Evolutionary conservation across 2,797 vertebrate genomes (phyloP), one percentile per base, ranked within the genome.

Genomic region (Falco novaeseelandiae): DNA sequence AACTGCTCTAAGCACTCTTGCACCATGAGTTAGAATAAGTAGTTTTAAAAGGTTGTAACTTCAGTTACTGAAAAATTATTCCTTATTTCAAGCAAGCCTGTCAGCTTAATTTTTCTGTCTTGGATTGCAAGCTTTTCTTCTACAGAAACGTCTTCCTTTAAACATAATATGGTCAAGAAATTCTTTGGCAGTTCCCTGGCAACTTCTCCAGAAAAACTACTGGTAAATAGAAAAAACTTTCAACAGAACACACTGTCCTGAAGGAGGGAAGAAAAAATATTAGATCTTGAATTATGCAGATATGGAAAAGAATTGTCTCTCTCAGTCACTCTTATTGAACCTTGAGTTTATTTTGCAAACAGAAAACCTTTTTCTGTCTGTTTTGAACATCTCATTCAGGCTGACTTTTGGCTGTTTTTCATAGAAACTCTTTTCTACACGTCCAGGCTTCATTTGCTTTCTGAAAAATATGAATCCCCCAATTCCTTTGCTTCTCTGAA

Each of bases 401-500:
- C 51, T 93, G 76, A 72, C 48, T 94, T 95, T 77, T 94, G 87
- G 76, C 89, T 81, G 25, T 36, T 93, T 40, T 71, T 94, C 87
- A 72, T 4, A 93, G 82, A 55, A 95, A 22, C 59, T 48, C 19
- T 42, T 34, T 46, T 62, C 44, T 67, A 5, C 40, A 14, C 15
- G 32, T 61, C 30, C 69, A 73, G 51, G 8, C 55, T 76, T 77
- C 12, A 1, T 49, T 69, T 58, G 59, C 71, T 83, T 92, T 78
- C 67, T 61, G 13, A 65, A 72, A 76, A 49, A 44, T 54, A 23
- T 6, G 23, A 87, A 32, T 10, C 20, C 48, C 70, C 44, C 8
- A 32, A 20, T 90, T 85, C 49, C 72, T 86, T 74, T 89, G 46
- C 49, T 86, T 66, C 30, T 93, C 72, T 72, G 62, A 69, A 89